Evolutionary conservation across 2,797 vertebrate species (phyloP), one percentile per base, ranked within the genome.

Genomic region (Kryptolebias ocellatus): DNA sequence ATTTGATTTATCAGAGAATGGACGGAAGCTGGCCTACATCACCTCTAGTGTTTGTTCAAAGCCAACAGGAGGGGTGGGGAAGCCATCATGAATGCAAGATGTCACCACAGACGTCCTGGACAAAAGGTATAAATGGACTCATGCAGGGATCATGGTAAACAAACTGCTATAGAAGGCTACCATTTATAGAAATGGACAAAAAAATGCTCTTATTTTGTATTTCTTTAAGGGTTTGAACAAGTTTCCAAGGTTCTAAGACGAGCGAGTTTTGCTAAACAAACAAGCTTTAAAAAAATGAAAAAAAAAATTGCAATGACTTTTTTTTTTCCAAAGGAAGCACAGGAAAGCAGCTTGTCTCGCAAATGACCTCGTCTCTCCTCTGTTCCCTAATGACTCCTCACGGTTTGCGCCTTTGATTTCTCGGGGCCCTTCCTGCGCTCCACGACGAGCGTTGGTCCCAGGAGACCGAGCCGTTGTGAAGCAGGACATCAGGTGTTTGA

Each of bases 371-470:
- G 77, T 89, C 89, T 89, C 83, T 88, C 83, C 87, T 90, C 85
- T 56, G 67, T 34, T 64, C 79, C 37, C 76, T 85, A 74, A 88
- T 90, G 83, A 87, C 88, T 90, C 59, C 18, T 89, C 90, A 89
- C 87, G 90, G 88, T 86, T 89, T 84, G 87, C 90, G 81, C 57
- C 92, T 96, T 93, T 93, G 90, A 94, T 92, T 94, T 79, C 79
- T 65, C 91, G 91, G 81, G 20, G 62, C 86, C 76, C 85, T 90
- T 95, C 92, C 93, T 94, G 93, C 93, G 89, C 74, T 80, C 80
- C 91, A 82, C 84, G 87, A 89, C 86, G 90, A 90, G 86, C 92
- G 92, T 92, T 92, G 87, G 90, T 87, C 86, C 90, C 90, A 76
- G 72, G 88, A 94, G 94, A 94, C 90, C 86, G 87, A 77, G 85